Percentiles rank a stretch among this genome's conserved stretches.
phyloP scores from a whole-genome alignment of 2,888 invertebrate species.

The Euzophera pinguis region DNA sequence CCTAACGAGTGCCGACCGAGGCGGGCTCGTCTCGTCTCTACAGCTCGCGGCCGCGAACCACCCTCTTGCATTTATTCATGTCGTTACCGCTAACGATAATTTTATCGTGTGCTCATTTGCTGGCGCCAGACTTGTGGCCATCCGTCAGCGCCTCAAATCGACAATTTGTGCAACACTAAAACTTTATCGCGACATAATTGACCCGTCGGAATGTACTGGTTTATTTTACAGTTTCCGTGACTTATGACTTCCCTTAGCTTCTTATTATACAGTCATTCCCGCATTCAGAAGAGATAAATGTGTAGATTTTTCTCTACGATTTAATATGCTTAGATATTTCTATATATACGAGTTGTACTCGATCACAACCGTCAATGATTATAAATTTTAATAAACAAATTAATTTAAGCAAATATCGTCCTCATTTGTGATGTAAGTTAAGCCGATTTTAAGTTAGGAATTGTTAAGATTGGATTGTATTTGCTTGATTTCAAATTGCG shows the following conservation, averaged over 20 bases:
- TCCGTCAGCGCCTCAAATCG: slow-evolving; percentile 75
- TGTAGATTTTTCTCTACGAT: no score
- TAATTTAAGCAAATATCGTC: no score
- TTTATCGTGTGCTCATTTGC: slow-evolving; percentile 81
- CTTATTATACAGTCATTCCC: no score
- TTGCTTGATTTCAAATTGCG: background rate
- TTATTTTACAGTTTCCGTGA: slow-evolving; percentile 25
- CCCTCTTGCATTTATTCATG: slow-evolving; percentile 81
- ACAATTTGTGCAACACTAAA: slow-evolving; percentile 77
- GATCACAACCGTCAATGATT: no score
- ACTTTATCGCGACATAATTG: slow-evolving; percentile 76
- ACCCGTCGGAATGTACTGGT: slow-evolving; percentile 51
- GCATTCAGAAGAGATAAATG: no score
- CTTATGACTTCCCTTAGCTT: no score
- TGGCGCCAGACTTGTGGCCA: slow-evolving; percentile 74
- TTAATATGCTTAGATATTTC: no score
- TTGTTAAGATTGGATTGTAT: no score
- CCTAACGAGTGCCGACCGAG: slow-evolving; percentile 56
- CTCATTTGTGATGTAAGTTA: no score
- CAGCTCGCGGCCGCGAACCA: slow-evolving; percentile 53
- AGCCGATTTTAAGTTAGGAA: no score
- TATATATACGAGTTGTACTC: no score
- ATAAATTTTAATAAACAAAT: no score
- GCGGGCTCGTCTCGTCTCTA: slow-evolving; percentile 43
- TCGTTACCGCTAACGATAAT: slow-evolving; percentile 81